These are phyloP conservation scores for Butorides virescens DNA, from an alignment of 2,113 vertebrate species.

Conservation along the genomic window DNA sequence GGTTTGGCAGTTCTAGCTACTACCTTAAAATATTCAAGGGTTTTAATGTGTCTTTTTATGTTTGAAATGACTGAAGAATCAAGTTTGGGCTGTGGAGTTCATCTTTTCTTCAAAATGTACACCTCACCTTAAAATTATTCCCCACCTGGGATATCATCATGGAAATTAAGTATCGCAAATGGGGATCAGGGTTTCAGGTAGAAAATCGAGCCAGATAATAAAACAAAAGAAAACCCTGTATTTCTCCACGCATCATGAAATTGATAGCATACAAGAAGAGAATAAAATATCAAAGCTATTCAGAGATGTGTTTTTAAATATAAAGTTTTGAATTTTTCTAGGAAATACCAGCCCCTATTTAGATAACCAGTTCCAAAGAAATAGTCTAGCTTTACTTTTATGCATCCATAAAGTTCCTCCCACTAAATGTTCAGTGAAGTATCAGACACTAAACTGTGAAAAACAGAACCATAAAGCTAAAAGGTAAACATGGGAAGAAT, in stretches of 20 bases:
- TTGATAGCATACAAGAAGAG: neutral
- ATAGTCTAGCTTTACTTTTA: neutral
- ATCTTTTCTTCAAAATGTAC: neutral
- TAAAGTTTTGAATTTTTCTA: neutral
- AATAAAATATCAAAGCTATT: neutral
- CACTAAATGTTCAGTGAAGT: neutral
- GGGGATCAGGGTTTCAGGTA: neutral
- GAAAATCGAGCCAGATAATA: neutral
- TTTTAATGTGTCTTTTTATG: neutral
- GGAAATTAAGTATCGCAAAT: neutral
- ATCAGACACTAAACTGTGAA: neutral
- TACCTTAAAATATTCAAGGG: neutral
- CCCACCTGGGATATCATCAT: neutral
- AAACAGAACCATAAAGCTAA: conserved; percentile 2
- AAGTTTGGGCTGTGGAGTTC: neutral
- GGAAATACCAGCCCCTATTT: neutral
- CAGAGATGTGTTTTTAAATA: neutral
- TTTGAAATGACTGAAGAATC: neutral
- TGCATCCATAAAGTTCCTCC: conserved; percentile 19
- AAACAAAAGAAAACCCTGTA: neutral
- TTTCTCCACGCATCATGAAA: neutral
- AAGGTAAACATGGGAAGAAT: conserved; percentile 8
- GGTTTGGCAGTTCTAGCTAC: neutral
- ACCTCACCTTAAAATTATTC: neutral
- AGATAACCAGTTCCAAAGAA: neutral